Base-by-base conservation (phyloP, 2,797 vertebrate species). In the Alcedo atthis region DNA sequence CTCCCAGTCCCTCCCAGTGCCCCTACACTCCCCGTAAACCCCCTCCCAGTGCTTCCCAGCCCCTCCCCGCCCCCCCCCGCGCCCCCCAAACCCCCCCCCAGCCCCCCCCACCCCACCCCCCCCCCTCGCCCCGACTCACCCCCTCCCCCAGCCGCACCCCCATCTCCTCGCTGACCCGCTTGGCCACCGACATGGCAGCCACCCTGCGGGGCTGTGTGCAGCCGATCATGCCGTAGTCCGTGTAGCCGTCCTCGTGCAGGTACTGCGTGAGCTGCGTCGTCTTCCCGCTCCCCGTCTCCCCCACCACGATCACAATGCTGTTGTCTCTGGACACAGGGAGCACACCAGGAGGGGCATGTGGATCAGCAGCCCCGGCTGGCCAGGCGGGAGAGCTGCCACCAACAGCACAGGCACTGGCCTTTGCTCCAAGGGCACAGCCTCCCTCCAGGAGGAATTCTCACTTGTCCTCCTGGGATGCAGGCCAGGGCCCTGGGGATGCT, bases 231-330 rank as follows among this genome's bases (percentile, higher is more conserved):
- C 99, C 99, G 0, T 99, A 99, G 90, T 99, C 98, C 0, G 99
- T 99, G 97, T 99, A 99, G 21, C 99, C 99, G 1, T 99, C 99
- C 94, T 99, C 99, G 2, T 99, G 99, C n/a, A 99, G 97, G 95
- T 99, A 99, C 98, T 99, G 99, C 0, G 99, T 99, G 96, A 99
- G 97, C 98, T 99, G 99, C 12, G 99, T 99, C 17, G 99, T 99
- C 97, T 99, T 99, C 53, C 99, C 99, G 0, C 99, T 99, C 71
- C 99, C 99, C 0, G 99, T 99, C 97, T 99, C 99, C 22, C 99
- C 99, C 48, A 99, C 99, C 93, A 99, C 99, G 12, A 99, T 99
- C 92, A 99, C 99, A 4, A 99, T 99, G 96, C 98, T 99, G 97
- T 99, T 99, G 96, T 99, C 99, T 96, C 99, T 99, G 93, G 49